phyloP scores from a whole-genome alignment of 1,140 invertebrate species.

The Anoplophora glabripennis region DNA sequence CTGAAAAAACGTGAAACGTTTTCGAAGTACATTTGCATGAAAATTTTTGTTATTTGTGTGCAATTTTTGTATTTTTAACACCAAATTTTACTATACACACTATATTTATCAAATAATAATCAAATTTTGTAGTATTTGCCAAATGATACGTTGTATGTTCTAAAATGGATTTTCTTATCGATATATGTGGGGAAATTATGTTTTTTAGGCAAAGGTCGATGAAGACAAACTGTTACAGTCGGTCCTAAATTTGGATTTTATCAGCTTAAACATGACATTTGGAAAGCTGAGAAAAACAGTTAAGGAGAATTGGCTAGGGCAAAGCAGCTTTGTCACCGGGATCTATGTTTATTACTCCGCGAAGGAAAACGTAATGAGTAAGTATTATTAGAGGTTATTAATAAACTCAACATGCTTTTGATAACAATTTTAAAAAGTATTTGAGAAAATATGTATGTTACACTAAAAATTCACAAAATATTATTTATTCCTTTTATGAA shows the following conservation, averaged over 20 bases:
- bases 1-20: no score
- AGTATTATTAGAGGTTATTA: slow-evolving; percentile 14
- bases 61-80: no score
- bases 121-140: no score
- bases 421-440: not conserved
- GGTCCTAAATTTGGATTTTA: slow-evolving; percentile 70
- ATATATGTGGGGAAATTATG: not conserved
- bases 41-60: no score
- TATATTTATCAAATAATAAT: no score
- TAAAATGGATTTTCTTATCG: no score
- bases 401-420: not conserved
- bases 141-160: no score
- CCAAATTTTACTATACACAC: no score
- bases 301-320: slow-evolving; percentile 25
- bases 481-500: no score
- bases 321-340: slow-evolving; percentile 28
- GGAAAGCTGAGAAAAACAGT: slow-evolving; percentile 56
- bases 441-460: no score
- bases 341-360: slow-evolving; percentile 31
- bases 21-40: no score
- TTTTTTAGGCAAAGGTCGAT: slow-evolving; percentile 62
- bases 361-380: slow-evolving; percentile 33
- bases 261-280: slow-evolving; percentile 74
- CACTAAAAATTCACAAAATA: no score
- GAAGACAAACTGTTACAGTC: slow-evolving; percentile 69